A percentile compares a stretch with the other conserved stretches of the same genome.
Conservation (phyloP, 2,888 invertebrate genomes). For the Eugnorisma glareosa region DNA sequence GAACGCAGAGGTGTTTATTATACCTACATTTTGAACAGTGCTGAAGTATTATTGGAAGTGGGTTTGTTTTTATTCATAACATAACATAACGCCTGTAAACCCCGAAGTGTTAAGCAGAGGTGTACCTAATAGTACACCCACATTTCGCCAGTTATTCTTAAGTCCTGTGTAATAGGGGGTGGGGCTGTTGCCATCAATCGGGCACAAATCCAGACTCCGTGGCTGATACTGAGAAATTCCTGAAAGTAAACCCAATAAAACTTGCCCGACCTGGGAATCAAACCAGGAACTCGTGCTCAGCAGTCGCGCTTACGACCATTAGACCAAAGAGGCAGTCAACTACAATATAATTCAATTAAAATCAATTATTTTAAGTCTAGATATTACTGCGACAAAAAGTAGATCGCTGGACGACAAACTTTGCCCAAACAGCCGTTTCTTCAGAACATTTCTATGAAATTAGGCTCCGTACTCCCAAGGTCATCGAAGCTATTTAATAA, state of each 20-base stretch:
- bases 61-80: not conserved
- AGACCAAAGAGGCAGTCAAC: not conserved
- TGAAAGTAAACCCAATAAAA: not conserved
- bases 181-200: not conserved
- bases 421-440: not conserved
- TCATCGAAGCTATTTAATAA: constrained; percentile 33
- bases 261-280: not conserved
- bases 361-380: not conserved
- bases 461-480: constrained; percentile 20
- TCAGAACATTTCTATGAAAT: constrained; percentile 24
- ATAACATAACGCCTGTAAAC: not conserved
- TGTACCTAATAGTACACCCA: not conserved
- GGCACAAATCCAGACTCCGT: not conserved
- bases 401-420: constrained; percentile 6
- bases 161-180: not conserved
- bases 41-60: not conserved
- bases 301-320: not conserved
- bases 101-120: not conserved
- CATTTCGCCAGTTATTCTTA: not conserved
- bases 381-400: not conserved
- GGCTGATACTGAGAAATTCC: not conserved
- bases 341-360: not conserved
- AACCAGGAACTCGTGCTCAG: not conserved
- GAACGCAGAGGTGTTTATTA: not conserved
- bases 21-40: not conserved